Percentiles rank a stretch among this genome's conserved stretches.
Conservation (phyloP, 1,140 invertebrate species). For the Cyclargus thomasi region DNA sequence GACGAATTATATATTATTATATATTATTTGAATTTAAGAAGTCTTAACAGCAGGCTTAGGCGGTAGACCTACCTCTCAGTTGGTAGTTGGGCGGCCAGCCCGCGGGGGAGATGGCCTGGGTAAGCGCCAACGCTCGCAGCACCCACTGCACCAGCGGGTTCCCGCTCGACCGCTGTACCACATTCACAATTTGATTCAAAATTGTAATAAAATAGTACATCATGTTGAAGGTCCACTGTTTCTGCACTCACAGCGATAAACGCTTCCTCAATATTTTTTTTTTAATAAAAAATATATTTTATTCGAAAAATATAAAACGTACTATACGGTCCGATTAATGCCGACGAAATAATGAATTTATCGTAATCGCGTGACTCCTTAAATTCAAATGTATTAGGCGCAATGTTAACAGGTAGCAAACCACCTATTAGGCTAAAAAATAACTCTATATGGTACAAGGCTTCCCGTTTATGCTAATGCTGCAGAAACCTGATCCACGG, state of each 20-base stretch:
- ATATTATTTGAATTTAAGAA: too few relatives aligned
- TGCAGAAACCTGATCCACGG: background rate
- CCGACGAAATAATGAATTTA: background rate
- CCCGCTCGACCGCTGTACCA: slow-evolving; percentile 34
- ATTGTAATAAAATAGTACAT: slow-evolving; percentile 30
- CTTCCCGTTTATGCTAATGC: background rate
- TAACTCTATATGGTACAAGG: background rate
- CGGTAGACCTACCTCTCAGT: slow-evolving; percentile 36
- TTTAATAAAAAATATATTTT: background rate
- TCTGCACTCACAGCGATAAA: background rate
- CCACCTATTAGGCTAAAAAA: background rate
- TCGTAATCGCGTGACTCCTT: background rate
- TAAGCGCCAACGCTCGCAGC: slow-evolving; percentile 35
- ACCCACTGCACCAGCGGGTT: slow-evolving; percentile 36
- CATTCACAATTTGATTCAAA: slow-evolving; percentile 31
- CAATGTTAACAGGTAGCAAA: background rate
- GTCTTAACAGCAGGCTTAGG: background rate
- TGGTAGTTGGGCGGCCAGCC: slow-evolving; percentile 44
- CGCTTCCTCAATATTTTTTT: background rate
- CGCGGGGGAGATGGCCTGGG: slow-evolving; percentile 35
- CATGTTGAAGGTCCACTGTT: background rate
- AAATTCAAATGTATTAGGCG: slow-evolving; percentile 1
- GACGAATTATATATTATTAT: too few relatives aligned
- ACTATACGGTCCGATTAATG: slow-evolving; percentile 4
- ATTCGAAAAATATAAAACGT: background rate